These are phyloP conservation scores for Oscheius sp. DNA, from an alignment of 2,888 invertebrate genomes.

Conservation along the genomic window DNA sequence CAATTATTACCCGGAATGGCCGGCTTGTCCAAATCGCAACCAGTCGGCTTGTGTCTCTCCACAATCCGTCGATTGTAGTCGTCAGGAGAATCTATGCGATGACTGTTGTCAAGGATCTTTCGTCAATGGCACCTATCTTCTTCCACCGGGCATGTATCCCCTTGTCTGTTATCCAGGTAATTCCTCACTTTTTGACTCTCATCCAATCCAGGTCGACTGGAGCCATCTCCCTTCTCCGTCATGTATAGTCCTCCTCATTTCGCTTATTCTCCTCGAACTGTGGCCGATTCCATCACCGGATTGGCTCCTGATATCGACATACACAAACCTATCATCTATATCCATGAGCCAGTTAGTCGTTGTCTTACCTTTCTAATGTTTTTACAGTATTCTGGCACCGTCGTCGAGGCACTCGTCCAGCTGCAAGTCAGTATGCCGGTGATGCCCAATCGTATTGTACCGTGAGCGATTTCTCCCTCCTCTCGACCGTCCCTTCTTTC, in stretches of 20 bases:
- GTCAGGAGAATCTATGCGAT: conserved; percentile 59
- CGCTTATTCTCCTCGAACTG: conserved; percentile 57
- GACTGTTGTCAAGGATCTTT: conserved; percentile 58
- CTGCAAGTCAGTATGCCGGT: conserved; percentile 64
- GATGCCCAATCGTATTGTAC: conserved; percentile 44
- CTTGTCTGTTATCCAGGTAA: conserved; percentile 58
- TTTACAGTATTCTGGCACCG: conserved; percentile 63
- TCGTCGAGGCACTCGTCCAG: conserved; percentile 52
- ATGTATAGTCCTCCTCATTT: conserved; percentile 66
- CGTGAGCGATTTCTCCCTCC: conserved; percentile 49
- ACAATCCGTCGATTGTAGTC: conserved; percentile 51
- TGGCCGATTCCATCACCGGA: conserved; percentile 55
- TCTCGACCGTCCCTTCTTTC: conserved; percentile 22
- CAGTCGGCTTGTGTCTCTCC: conserved; percentile 28
- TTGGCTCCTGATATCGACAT: conserved; percentile 44
- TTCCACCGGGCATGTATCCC: conserved; percentile 61
- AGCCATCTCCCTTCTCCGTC: conserved; percentile 64
- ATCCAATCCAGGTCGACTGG: conserved; percentile 46
- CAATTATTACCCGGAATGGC: conserved; percentile 68
- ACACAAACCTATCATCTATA: conserved; percentile 57
- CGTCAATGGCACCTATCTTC: conserved; percentile 46
- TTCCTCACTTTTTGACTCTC: conserved; percentile 1
- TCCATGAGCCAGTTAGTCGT: conserved; percentile 56
- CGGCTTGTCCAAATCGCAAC: conserved; percentile 53
- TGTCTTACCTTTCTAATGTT: too few relatives aligned